Conservation (phyloP, 2,113 vertebrate genomes). For the Phalacrocorax carbo region DNA sequence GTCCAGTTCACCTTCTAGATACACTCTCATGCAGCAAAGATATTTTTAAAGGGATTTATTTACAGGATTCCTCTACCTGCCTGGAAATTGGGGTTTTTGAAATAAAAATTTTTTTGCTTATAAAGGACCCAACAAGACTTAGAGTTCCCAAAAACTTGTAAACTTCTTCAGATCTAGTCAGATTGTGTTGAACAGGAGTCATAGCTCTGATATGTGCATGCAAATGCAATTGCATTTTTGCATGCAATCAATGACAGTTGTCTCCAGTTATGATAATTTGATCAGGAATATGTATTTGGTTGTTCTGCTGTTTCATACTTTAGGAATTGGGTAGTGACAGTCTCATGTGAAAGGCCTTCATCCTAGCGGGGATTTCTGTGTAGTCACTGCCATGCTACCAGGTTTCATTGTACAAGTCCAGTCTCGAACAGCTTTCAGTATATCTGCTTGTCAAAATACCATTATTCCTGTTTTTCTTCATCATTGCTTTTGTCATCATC, state of each 20-base stretch:
- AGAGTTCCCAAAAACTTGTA: background rate
- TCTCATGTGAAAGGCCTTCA: background rate
- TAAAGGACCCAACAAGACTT: background rate
- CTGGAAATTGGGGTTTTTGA: accelerated
- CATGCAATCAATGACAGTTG: background rate
- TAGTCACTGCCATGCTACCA: background rate
- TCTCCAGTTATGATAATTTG: background rate
- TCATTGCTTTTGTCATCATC: background rate
- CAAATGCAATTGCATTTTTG: background rate
- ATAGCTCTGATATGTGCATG: background rate
- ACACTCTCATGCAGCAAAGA: background rate
- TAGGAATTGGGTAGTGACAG: background rate
- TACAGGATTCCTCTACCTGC: background rate
- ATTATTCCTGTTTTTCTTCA: background rate
- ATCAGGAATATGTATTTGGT: background rate
- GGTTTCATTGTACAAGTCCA: background rate
- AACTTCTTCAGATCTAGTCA: background rate
- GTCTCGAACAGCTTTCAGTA: background rate
- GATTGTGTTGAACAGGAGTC: background rate
- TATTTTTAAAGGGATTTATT: background rate
- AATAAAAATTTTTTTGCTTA: background rate
- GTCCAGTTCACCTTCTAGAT: background rate
- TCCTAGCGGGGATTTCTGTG: background rate
- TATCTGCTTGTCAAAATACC: background rate
- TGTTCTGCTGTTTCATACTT: background rate